A percentile compares a stretch with the other conserved stretches of the same genome.
Conservation (phyloP, 2,113 vertebrate genomes). For the Tupaia tana region DNA sequence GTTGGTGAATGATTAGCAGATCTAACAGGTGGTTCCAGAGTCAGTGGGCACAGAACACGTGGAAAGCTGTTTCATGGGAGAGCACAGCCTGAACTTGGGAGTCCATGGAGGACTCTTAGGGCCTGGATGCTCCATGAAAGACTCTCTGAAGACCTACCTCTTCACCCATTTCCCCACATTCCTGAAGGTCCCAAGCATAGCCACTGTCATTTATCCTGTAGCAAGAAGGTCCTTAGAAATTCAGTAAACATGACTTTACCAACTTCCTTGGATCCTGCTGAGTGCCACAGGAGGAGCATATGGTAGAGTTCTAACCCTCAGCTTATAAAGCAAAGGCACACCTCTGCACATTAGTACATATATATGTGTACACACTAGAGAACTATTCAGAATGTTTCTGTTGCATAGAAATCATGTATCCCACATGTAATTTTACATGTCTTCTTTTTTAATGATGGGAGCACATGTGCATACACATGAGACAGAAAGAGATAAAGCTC, state of each 20-base stretch:
- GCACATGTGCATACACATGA: too few relatives aligned
- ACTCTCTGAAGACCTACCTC: neutral
- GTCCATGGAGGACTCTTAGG: neutral
- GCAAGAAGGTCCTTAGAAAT: neutral
- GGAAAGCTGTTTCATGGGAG: neutral
- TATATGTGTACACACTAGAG: neutral
- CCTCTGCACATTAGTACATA: neutral
- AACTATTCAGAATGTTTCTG: neutral
- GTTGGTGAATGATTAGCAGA: slow-evolving; percentile 69
- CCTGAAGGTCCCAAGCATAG: neutral
- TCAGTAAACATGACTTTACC: neutral
- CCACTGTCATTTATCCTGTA: neutral
- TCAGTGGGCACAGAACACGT: neutral
- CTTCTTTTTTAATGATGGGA: too few relatives aligned
- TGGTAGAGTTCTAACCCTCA: neutral
- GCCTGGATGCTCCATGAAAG: neutral
- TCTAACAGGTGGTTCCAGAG: slow-evolving; percentile 16
- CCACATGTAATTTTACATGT: neutral
- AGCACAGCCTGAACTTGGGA: neutral
- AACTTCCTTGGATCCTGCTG: neutral
- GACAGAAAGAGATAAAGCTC: too few relatives aligned
- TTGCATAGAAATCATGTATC: neutral
- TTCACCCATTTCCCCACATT: neutral
- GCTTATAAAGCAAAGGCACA: neutral
- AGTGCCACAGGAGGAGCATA: neutral